These are phyloP conservation scores for Hymenochirus boettgeri DNA, from an alignment of 2,113 vertebrate genomes.

Conservation along the genomic window DNA sequence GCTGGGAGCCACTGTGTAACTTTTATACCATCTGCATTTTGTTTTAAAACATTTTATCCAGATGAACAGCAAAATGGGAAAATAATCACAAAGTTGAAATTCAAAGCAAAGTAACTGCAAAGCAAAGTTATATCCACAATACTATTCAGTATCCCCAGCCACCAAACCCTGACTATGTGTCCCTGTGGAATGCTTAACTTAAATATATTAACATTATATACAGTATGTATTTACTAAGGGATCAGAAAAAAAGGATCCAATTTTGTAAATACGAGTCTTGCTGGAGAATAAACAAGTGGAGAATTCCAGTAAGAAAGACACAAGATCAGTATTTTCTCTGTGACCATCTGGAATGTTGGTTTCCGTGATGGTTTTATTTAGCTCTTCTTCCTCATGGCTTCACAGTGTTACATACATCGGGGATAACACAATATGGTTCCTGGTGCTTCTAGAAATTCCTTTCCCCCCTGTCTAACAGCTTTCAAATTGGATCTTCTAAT, in stretches of 20 bases:
- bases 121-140: conserved; percentile 22
- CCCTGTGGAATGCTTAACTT: conserved; percentile 17
- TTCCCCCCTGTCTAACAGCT: conserved; percentile 4
- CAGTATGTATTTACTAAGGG: conserved; percentile 16
- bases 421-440: conserved; percentile 28
- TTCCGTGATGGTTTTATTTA: not conserved
- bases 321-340: not conserved
- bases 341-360: not conserved
- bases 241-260: conserved; percentile 9
- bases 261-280: conserved; percentile 9
- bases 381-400: conserved; percentile 15
- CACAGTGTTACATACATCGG: conserved; percentile 40
- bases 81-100: conserved; percentile 20
- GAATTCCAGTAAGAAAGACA: not conserved
- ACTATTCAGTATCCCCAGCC: conserved; percentile 25
- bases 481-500: conserved; percentile 2
- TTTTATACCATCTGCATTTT: not conserved
- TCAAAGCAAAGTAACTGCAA: conserved; percentile 19
- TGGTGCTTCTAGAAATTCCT: conserved; percentile 29
- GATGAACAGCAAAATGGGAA: conserved; percentile 19
- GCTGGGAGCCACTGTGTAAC: conserved; percentile 83
- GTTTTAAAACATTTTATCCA: not conserved
- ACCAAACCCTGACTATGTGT: conserved; percentile 18
- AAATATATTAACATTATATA: conserved; percentile 34
- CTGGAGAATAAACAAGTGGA: conserved; percentile 6